Percentiles rank a stretch among this genome's conserved stretches.
These are phyloP conservation scores for Dasypogon diadema DNA, from an alignment of 2,888 invertebrate species.

Conservation along the genomic window DNA sequence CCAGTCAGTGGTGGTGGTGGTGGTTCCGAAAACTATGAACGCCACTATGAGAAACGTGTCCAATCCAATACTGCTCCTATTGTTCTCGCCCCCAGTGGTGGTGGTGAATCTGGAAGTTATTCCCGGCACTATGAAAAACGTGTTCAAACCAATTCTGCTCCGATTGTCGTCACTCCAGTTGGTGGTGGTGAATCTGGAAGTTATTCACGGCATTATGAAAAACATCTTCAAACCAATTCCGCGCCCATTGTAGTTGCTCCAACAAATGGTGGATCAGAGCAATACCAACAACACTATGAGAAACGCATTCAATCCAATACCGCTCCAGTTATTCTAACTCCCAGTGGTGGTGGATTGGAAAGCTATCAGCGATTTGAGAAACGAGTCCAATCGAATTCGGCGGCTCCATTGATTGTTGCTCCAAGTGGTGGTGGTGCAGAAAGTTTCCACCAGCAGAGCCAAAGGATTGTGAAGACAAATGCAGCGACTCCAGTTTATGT, in stretches of 20 bases:
- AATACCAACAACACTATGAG: constrained; percentile 46
- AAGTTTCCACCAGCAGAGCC: constrained; percentile 34
- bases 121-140: constrained; percentile 62
- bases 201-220: constrained; percentile 59
- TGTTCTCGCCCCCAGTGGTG: constrained; percentile 59
- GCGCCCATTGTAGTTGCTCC: constrained; percentile 56
- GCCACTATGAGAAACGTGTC: constrained; percentile 61
- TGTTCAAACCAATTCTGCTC: constrained; percentile 59
- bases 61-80: constrained; percentile 59
- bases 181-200: constrained; percentile 57
- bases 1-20: constrained; percentile 57
- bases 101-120: constrained; percentile 60
- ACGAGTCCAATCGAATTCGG: constrained; percentile 10
- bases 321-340: constrained; percentile 12
- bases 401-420: constrained; percentile 28
- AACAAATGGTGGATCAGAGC: neutral
- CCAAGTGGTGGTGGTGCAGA: constrained; percentile 23
- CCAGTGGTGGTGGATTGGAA: constrained; percentile 14
- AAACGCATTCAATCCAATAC: constrained; percentile 9
- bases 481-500: constrained; percentile 29
- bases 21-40: constrained; percentile 62
- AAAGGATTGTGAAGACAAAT: constrained; percentile 11
- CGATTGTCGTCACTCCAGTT: constrained; percentile 58
- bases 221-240: constrained; percentile 58
- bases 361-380: constrained; percentile 3